Evolutionary conservation across 2,113 vertebrate genomes (phyloP).

Genomic region (Dipodomys ordii): DNA sequence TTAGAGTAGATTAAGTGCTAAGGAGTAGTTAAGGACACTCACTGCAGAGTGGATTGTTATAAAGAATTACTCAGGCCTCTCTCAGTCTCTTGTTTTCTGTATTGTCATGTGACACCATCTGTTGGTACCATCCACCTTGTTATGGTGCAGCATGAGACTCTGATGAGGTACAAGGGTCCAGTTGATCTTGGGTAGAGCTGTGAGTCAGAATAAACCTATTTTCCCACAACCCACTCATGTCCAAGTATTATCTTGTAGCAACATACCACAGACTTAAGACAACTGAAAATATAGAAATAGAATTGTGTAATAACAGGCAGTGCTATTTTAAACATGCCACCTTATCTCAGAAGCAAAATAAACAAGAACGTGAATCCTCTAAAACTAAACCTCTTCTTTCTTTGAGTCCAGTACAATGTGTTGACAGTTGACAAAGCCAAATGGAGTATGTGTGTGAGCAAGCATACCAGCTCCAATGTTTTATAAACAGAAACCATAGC

Average conservation of each 20-base stretch:
- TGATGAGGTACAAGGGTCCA: neutral
- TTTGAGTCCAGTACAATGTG: neutral
- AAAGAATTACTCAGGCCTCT: neutral
- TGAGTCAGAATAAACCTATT: neutral
- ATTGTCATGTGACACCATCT: too few species aligned
- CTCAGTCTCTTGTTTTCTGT: neutral
- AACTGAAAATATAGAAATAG: neutral
- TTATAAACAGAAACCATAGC: neutral
- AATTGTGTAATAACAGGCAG: too few species aligned
- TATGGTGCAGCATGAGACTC: neutral
- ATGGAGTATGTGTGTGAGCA: neutral
- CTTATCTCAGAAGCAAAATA: neutral
- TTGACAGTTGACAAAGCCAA: neutral
- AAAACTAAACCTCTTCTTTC: neutral
- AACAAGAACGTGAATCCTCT: neutral
- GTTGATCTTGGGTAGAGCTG: neutral
- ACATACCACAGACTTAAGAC: neutral
- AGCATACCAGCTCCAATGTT: neutral
- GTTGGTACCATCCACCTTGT: neutral
- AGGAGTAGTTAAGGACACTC: too few species aligned
- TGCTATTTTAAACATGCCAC: neutral
- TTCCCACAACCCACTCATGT: neutral
- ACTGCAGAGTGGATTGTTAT: neutral
- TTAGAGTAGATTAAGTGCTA: neutral
- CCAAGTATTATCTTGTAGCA: neutral